Percentiles rank a stretch among this genome's conserved stretches.
Conservation (phyloP, 2,888 invertebrate genomes). For the Mesochorus sp. region DNA sequence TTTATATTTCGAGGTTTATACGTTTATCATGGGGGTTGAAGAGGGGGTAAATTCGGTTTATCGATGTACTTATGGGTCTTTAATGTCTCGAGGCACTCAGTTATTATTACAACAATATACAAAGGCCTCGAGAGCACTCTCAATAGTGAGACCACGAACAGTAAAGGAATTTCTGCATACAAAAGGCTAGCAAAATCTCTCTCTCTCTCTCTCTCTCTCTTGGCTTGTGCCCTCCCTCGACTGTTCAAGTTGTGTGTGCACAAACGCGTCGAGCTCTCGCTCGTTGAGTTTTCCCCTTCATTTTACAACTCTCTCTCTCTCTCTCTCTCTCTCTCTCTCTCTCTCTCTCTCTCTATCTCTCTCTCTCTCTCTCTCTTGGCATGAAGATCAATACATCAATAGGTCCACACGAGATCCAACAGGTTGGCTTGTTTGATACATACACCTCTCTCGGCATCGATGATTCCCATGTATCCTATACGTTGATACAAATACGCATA, state of each 20-base stretch:
- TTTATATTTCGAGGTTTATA: slow-evolving; percentile 5
- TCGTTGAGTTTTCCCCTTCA: neutral
- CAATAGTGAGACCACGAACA: neutral
- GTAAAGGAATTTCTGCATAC: neutral
- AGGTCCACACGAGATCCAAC: slow-evolving; percentile 41
- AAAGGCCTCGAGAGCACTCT: neutral
- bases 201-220: neutral
- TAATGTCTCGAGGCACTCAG: slow-evolving; percentile 46
- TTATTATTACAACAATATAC: slow-evolving; percentile 31
- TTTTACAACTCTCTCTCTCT: too few relatives aligned
- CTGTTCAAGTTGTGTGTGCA: neutral
- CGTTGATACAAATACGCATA: too few relatives aligned
- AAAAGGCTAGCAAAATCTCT: neutral
- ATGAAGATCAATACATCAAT: slow-evolving; percentile 38
- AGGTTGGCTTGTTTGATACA: slow-evolving; percentile 55
- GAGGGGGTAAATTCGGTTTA: slow-evolving; percentile 13
- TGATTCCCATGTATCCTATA: neutral
- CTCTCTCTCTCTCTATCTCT: too few relatives aligned
- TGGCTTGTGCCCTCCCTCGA: too few relatives aligned
- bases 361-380: too few relatives aligned
- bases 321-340: too few relatives aligned
- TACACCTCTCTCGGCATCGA: slow-evolving; percentile 11
- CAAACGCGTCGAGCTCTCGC: neutral
- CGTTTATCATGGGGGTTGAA: too few relatives aligned
- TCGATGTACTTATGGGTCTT: slow-evolving; percentile 10